Evolutionary conservation across 1,140 invertebrate species (phyloP), one percentile per base, ranked within the genome.

Genomic region (Asobara japonica): DNA sequence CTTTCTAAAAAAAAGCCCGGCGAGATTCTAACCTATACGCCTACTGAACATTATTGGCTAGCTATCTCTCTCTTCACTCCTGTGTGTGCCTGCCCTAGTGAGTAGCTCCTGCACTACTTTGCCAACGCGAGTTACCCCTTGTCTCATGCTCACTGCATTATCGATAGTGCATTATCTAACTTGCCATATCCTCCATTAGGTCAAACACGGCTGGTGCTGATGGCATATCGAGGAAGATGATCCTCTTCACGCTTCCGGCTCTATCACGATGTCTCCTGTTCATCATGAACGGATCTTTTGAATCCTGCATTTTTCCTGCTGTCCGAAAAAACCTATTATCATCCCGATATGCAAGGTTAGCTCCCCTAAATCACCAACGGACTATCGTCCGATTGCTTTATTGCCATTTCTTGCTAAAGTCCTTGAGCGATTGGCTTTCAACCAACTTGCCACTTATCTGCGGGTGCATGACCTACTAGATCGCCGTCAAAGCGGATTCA

Each of bases 401-500:
- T 25, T 51, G 11, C 29, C 27, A 1, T 45, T n/a, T 25, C 27
- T 67, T 6, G 16, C 2, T n/a, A 48, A 67, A 51, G 25, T 51
- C 8, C 13, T 67, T 5, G 41, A 67, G 29, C 6, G 41, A 13
- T 13, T 45, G 0, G 65, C 38, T 25, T 45, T 41, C 33, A 20
- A 45, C 3, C 18, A 45, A 13, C 20, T 66, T 2, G 0, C 20
- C 11, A 16, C 11, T 1, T 27, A 64, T 27, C n/a, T 33, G 0
- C 3, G 11, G 2, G 3, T 5, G 4, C 6, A 69, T 10, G 7
- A 29, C 3, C 18, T 65, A 27, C 20, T 72, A 3, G 27, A 67
- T 31, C 45, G 8, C 0, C 22, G n/a, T 27, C 74, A 77, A 22
- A 65, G 71, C 20, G 72, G 71, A 5, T 77, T 70, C 30, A 11